Percentiles rank a stretch among this genome's conserved stretches.
Evolutionary conservation across 2,797 vertebrate genomes (phyloP).

Genomic region (Squalus acanthias): DNA sequence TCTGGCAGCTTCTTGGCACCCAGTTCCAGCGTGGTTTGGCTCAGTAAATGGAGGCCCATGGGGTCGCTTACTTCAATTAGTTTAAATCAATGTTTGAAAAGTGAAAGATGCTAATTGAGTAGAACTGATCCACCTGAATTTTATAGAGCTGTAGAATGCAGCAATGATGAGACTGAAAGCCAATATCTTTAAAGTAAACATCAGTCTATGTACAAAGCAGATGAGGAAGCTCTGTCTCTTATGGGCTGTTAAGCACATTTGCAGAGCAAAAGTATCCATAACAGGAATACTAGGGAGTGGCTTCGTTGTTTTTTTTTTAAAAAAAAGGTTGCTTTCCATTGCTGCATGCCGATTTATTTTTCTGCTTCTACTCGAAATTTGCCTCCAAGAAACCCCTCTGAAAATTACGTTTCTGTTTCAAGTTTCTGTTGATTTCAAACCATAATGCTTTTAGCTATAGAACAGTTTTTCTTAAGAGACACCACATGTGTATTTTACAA

Average conservation of each 20-base stretch:
- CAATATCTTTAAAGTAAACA: neutral
- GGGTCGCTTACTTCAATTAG: neutral
- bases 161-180: neutral
- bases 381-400: neutral
- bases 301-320: neutral
- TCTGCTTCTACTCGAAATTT: neutral
- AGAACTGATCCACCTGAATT: neutral
- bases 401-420: neutral
- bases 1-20: neutral
- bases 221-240: neutral
- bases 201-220: neutral
- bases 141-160: neutral
- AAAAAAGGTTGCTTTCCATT: neutral
- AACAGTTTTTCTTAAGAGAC: neutral
- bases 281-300: neutral
- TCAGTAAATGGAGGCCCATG: neutral
- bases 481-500: neutral
- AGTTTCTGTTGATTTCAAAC: neutral
- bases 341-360: neutral
- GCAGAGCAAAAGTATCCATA: neutral
- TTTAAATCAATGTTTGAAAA: neutral
- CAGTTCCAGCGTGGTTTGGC: neutral
- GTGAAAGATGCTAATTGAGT: neutral
- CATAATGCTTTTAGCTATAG: neutral
- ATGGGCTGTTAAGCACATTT: neutral